A percentile compares a stretch with the other conserved stretches of the same genome.
Evolutionary conservation across 2,113 vertebrate species (phyloP).

Genomic region (Lepus americanus): DNA sequence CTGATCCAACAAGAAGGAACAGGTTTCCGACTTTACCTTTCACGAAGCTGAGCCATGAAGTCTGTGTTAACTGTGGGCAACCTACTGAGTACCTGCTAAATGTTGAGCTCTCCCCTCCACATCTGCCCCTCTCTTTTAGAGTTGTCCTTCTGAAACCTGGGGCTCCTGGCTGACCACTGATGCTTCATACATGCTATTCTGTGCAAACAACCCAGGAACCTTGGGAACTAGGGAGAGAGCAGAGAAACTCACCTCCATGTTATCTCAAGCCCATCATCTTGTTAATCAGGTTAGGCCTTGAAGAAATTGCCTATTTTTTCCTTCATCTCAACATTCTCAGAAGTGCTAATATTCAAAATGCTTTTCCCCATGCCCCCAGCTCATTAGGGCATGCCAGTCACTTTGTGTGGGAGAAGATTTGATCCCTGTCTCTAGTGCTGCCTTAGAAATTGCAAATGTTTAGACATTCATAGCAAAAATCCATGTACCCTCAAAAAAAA

Average conservation of each 20-base stretch:
- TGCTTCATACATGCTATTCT: neutral
- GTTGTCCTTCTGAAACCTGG: neutral
- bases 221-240: neutral
- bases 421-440: neutral
- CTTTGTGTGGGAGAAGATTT: neutral
- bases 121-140: neutral
- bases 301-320: neutral
- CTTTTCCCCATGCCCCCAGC: neutral
- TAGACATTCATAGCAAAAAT: neutral
- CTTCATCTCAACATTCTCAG: neutral
- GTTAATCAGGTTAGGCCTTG: neutral
- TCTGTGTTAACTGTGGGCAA: neutral
- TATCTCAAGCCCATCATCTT: neutral
- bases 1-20: neutral
- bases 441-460: conserved; percentile 26
- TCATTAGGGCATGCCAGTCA: neutral
- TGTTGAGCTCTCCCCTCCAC: neutral
- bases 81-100: neutral
- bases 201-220: neutral
- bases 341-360: neutral
- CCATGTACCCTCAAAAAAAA: neutral
- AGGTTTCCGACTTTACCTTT: neutral
- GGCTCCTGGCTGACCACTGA: neutral
- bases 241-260: neutral
- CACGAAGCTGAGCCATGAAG: conserved; percentile 10